Conservation (phyloP, 2,113 vertebrate genomes). For the Nothoprocta pentlandii region DNA sequence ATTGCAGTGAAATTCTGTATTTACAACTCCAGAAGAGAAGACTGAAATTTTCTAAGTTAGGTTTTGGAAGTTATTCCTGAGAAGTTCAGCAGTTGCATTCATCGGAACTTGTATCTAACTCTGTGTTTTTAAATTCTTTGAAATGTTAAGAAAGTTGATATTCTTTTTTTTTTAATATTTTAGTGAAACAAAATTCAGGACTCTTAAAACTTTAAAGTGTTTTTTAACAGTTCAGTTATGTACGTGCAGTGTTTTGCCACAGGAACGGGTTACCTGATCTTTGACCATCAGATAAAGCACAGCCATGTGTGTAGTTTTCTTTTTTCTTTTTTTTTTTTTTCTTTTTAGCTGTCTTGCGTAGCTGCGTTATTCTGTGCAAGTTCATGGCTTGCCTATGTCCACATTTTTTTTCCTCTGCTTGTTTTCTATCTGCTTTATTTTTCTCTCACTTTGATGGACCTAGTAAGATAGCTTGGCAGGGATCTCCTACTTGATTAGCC, state of each 20-base stretch:
- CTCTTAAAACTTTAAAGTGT: background rate
- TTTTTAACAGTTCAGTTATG: background rate
- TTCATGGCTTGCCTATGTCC: constrained; percentile 37
- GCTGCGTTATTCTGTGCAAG: constrained; percentile 48
- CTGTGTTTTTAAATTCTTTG: background rate
- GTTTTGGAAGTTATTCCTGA: background rate
- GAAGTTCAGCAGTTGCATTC: background rate
- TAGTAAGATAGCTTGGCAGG: constrained; percentile 61
- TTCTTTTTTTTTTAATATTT: background rate
- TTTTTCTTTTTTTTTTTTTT: background rate
- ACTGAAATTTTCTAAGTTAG: background rate
- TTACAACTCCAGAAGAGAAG: background rate
- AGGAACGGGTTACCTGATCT: background rate
- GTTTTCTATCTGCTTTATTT: constrained; percentile 45
- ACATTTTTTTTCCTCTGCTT: constrained; percentile 56
- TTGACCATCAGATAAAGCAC: background rate
- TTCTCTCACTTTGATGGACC: constrained; percentile 62
- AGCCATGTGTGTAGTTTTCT: background rate
- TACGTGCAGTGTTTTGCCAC: background rate
- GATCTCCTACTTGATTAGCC: constrained; percentile 59
- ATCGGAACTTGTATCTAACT: background rate
- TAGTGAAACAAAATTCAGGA: background rate
- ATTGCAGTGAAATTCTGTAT: background rate
- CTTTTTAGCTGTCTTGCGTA: constrained; percentile 30
- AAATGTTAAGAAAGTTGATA: background rate